A percentile compares a stretch with the other conserved stretches of the same genome.
These are phyloP conservation scores for Pasiphila rectangulata DNA, from an alignment of 2,888 invertebrate genomes.

Conservation along the genomic window DNA sequence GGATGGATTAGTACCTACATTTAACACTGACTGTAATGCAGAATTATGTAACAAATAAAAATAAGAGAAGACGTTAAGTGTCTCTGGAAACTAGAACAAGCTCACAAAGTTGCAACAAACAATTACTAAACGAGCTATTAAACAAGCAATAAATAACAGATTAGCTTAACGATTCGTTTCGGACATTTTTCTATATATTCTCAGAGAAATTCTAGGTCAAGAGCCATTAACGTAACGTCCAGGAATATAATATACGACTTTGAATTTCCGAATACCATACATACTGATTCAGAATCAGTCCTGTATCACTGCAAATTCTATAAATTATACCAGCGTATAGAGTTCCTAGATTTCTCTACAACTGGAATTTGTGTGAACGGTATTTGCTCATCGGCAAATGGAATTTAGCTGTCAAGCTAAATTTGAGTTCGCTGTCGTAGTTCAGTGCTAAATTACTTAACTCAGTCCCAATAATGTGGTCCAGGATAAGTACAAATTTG, in stretches of 20 bases:
- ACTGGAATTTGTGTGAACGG: not conserved
- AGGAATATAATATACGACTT: not conserved
- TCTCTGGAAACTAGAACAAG: too few species aligned
- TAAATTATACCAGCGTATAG: too few species aligned
- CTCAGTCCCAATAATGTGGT: not conserved
- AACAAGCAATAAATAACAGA: constrained; percentile 2
- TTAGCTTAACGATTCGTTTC: constrained; percentile 4
- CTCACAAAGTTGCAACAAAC: constrained; percentile 3
- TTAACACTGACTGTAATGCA: too few species aligned
- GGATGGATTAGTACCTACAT: too few species aligned
- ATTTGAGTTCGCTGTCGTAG: constrained; percentile 1
- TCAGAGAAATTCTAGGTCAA: not conserved
- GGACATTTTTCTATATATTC: not conserved
- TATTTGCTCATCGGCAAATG: not conserved
- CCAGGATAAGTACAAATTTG: not conserved
- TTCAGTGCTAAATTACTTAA: not conserved
- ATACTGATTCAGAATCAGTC: not conserved
- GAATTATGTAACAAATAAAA: too few species aligned
- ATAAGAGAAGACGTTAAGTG: too few species aligned
- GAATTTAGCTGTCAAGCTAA: not conserved
- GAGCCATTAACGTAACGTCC: not conserved
- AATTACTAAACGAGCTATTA: too few species aligned
- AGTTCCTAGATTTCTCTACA: too few species aligned
- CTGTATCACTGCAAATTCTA: not conserved
- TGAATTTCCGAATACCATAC: not conserved